Percentiles rank a stretch among this genome's conserved stretches.
Conservation (phyloP, 2,113 vertebrate species). For the Nyctibius bracteatus region DNA sequence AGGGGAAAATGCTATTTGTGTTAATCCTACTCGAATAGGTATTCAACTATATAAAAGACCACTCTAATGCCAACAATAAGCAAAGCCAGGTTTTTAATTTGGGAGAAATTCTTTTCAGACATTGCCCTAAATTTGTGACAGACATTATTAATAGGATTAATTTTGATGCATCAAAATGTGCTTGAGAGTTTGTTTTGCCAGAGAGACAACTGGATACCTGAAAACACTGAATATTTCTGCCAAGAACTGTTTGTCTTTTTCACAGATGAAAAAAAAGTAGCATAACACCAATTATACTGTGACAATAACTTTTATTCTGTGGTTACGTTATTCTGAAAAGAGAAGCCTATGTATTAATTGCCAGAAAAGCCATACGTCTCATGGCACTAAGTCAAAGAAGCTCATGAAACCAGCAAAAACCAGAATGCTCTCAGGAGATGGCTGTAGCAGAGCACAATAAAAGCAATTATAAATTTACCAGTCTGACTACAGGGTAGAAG, state of each 20-base stretch:
- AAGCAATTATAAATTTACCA: background rate
- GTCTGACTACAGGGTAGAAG: background rate
- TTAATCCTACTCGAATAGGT: background rate
- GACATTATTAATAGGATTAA: background rate
- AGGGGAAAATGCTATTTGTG: background rate
- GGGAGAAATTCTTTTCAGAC: background rate
- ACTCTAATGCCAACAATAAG: background rate
- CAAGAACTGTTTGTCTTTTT: background rate
- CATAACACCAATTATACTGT: background rate
- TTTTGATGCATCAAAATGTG: background rate
- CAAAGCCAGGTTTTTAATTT: background rate
- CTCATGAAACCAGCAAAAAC: background rate
- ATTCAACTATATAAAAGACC: background rate
- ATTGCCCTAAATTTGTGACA: background rate
- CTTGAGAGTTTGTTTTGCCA: background rate
- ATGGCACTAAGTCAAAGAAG: background rate
- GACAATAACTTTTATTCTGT: background rate
- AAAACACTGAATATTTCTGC: background rate
- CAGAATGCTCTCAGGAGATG: background rate
- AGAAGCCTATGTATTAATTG: background rate
- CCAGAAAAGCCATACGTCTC: background rate
- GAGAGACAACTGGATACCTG: background rate
- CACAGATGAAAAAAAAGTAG: background rate
- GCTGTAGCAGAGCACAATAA: background rate
- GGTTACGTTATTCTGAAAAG: background rate